Percentiles rank a stretch among this genome's conserved stretches.
Evolutionary conservation across 2,797 vertebrate genomes (phyloP).

Genomic region (Sebastes steindachneri): DNA sequence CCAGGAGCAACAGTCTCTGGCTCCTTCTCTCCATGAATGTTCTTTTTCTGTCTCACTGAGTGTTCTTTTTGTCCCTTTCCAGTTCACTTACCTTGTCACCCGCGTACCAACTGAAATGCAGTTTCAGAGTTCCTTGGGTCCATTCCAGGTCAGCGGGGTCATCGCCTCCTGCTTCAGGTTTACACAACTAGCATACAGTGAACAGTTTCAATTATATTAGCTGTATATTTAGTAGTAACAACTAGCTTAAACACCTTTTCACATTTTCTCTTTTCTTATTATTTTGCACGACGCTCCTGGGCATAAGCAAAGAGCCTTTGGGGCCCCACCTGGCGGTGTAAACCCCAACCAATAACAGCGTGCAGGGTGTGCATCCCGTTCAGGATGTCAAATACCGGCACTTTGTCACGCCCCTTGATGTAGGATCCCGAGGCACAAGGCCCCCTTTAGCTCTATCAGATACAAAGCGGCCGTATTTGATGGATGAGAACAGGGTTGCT

Average conservation of each 20-base stretch:
- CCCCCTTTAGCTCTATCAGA: too few species aligned
- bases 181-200: neutral
- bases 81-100: conserved; percentile 40
- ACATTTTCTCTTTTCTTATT: too few species aligned
- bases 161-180: neutral
- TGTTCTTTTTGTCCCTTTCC: conserved; percentile 40
- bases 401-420: too few species aligned
- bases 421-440: too few species aligned
- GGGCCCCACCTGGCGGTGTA: too few species aligned
- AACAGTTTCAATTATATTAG: neutral
- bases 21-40: neutral
- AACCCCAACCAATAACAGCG: too few species aligned
- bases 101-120: neutral
- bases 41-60: conserved; percentile 18
- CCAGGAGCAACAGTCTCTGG: conserved; percentile 20
- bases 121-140: conserved; percentile 9
- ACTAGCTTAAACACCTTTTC: neutral
- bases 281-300: too few species aligned
- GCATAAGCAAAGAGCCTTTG: too few species aligned
- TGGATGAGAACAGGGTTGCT: too few species aligned
- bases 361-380: too few species aligned
- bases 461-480: too few species aligned
- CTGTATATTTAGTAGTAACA: neutral
- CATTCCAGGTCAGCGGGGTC: conserved; percentile 8
- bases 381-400: too few species aligned